Base-by-base conservation (phyloP, 2,888 invertebrate genomes). In the Drepana falcataria region DNA sequence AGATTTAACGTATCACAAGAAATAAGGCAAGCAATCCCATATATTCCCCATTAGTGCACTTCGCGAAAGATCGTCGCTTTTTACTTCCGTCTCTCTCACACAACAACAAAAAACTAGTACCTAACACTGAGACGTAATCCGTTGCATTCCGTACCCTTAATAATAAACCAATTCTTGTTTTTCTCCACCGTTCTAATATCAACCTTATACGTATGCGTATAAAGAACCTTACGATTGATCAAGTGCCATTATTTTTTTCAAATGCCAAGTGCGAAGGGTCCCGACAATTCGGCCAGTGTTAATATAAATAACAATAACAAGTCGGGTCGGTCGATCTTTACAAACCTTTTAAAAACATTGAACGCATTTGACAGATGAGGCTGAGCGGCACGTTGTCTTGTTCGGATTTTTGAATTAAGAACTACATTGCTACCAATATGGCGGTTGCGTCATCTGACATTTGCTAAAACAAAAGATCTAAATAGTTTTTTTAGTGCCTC, bases 221-320 rank as follows among this genome's bases (percentile, higher is more conserved):
- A 85, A 77, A 77, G 71, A 64, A 68, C 68, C 76, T 63, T 68
- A 63, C 59, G 55, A 53, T 55, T 40, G 57, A 52, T 59, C 56
- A 56, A 55, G 56, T 55, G 61, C 61, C 59, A 69, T 64, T 65
- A 65, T 63, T 68, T 78, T 76, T 73, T 77, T 84, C 79, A 67
- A 71, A 70, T 61, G 58, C 75, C 79, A 84, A 85, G 85, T 87
- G 85, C 85, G 79, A 86, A 85, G 86, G 87, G 86, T 79, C 82
- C 63, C 75, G 71, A 78, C 85, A 84, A 85, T 88, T 83, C 85
- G 78, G 76, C 69, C 83, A 79, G 81, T 74, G 75, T 84, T 79
- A 82, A 85, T 87, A 86, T 87, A 87, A 88, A 88, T 88, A 89
- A 87, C 86, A 89, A 88, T 88, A 86, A 86, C 80, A 80, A 82